Evolutionary conservation across 2,113 vertebrate species (phyloP), one percentile per base, ranked within the genome.

Genomic region (Scopus umbretta): DNA sequence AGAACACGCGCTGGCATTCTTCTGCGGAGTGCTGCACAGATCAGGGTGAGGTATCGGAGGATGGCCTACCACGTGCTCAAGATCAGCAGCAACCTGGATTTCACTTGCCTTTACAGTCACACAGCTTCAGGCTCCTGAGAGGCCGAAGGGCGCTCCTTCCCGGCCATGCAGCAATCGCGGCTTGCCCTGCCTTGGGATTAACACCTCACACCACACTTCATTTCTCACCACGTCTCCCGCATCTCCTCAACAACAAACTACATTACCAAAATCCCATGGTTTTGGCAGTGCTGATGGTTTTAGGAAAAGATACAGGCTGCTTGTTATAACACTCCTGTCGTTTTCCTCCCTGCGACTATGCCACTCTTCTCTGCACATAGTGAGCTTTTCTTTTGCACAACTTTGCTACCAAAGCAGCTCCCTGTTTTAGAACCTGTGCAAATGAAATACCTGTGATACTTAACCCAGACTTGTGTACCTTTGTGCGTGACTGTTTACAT

Each of bases 341-440:
- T 45, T 49, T 56, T 42, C 27, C 49, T 42, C 73, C 68, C 76
- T 81, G 76, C 59, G 45, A 3, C 36, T 21, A 5, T 9, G 1
- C 15, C 88, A 7, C 56, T 86, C 47, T 9, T 42, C 71, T 80
- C 71, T 0, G 38, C 92, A 90, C 15, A 0, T 22, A 30, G 43
- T 3, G 29, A 94, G 82, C 94, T 92, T 59, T 52, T 74, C 80
- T 66, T 86, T 62, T 74, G 83, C 95, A 95, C 92, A 85, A 49
- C 73, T 85, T 38, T 17, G 80, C 95, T 79, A 87, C 91, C 94
- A 95, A 95, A 91, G 91, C 91, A 80, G 78, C 80, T 87, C 68
- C 88, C 76, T 75, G 70, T 72, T 90, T 6, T 49, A 88, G 75
- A 94, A 68, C 68, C 95, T 8, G n/a, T 86, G 63, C 94, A 83